Conservation (phyloP, 2,113 vertebrate species). For the Acrocephalus arundinaceus region DNA sequence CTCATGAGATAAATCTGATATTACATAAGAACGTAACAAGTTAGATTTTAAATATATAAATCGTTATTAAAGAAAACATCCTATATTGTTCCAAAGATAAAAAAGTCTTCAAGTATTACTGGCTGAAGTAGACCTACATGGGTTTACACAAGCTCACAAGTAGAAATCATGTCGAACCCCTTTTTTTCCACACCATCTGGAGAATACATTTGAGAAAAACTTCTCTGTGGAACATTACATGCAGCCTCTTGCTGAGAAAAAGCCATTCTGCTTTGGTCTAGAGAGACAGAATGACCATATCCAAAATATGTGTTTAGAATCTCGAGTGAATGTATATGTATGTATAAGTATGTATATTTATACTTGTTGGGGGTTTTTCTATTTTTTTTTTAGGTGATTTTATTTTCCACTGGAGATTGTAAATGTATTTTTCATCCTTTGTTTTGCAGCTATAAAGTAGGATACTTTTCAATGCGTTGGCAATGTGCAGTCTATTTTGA, state of each 20-base stretch:
- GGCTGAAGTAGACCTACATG: not conserved
- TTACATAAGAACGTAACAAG: not conserved
- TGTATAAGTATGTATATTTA: fast-evolving
- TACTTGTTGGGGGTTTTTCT: not conserved
- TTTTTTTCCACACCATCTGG: not conserved
- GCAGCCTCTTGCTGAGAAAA: not conserved
- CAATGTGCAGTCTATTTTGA: not conserved
- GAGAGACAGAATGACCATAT: not conserved
- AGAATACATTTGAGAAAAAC: not conserved
- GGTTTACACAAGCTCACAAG: not conserved
- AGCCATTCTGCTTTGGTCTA: not conserved
- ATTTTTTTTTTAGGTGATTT: not conserved
- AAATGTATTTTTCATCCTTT: conserved; percentile 14
- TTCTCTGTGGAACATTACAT: not conserved
- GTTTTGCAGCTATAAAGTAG: not conserved
- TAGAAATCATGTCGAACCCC: not conserved
- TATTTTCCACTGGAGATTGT: not conserved
- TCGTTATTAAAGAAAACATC: not conserved
- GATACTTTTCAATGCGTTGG: not conserved
- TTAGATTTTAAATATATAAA: not conserved
- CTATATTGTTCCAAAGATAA: not conserved
- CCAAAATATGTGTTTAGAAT: not conserved
- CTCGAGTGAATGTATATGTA: fast-evolving
- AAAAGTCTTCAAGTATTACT: not conserved
- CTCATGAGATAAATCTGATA: not conserved